A percentile compares a stretch with the other conserved stretches of the same genome.
Evolutionary conservation across 1,140 invertebrate genomes (phyloP).

Genomic region (Drosophila kurseongensis): DNA sequence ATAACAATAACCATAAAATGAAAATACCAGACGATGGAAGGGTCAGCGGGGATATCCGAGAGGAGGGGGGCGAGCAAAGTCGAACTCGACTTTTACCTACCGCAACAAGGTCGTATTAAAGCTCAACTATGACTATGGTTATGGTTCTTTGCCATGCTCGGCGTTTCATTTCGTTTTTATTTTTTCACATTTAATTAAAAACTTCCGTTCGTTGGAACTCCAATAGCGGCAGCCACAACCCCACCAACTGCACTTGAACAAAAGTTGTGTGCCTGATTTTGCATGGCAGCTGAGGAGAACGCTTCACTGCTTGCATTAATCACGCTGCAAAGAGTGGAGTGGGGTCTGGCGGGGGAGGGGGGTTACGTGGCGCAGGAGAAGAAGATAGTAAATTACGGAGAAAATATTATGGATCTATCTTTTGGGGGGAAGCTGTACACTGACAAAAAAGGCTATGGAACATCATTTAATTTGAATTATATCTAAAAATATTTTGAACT

Average conservation of each 20-base stretch:
- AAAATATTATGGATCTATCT: no score
- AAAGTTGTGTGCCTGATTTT: slow-evolving; percentile 34
- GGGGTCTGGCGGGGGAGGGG: no score
- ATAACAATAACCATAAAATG: slow-evolving; percentile 57
- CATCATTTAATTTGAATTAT: no score
- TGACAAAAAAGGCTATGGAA: no score
- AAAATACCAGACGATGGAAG: slow-evolving; percentile 20
- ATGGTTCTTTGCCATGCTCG: slow-evolving; percentile 5
- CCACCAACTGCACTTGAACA: slow-evolving; percentile 50
- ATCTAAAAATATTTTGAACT: no score
- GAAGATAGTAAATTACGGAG: neutral
- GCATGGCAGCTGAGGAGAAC: slow-evolving; percentile 37
- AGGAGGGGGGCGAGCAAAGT: slow-evolving; percentile 6
- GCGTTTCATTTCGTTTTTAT: slow-evolving; percentile 18
- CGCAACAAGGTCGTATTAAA: slow-evolving; percentile 58
- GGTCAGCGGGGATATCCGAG: neutral
- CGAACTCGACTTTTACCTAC: slow-evolving; percentile 52
- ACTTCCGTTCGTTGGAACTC: slow-evolving; percentile 61
- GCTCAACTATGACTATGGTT: slow-evolving; percentile 8
- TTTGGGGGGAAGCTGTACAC: neutral
- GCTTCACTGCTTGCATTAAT: slow-evolving; percentile 63
- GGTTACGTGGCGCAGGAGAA: neutral
- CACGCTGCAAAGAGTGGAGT: slow-evolving; percentile 11
- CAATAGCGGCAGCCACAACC: neutral
- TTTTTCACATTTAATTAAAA: slow-evolving; percentile 67